These are phyloP conservation scores for Halocynthia roretzi DNA, from an alignment of 23 tunicate species.

Conservation along the genomic window DNA sequence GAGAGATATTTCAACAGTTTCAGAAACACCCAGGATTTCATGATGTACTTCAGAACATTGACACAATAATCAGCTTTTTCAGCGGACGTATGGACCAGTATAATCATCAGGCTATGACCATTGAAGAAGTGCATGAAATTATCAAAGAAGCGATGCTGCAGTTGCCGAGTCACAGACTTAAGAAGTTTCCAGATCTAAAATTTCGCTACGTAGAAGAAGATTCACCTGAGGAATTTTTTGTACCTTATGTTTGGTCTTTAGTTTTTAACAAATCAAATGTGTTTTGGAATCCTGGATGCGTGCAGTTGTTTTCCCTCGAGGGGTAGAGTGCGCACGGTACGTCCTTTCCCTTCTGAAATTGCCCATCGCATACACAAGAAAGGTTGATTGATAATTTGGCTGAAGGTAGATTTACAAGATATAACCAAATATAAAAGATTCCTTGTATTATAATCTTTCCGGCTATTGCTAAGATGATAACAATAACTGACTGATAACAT, in stretches of 20 bases:
- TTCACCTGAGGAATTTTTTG: slow-evolving; percentile 88
- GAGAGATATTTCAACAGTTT: slow-evolving; percentile 44
- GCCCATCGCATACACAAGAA: too few species aligned
- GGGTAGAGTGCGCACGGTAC: neutral
- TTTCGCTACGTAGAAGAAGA: slow-evolving; percentile 93
- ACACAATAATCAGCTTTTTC: slow-evolving; percentile 67
- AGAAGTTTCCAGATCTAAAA: slow-evolving; percentile 77
- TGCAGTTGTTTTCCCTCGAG: slow-evolving; percentile 70
- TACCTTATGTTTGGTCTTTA: slow-evolving; percentile 95
- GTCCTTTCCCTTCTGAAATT: too few species aligned
- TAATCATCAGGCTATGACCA: slow-evolving; percentile 39
- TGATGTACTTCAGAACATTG: slow-evolving; percentile 85
- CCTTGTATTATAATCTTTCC: too few species aligned
- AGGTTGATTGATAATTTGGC: too few species aligned
- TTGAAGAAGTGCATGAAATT: slow-evolving; percentile 52
- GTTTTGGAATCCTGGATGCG: slow-evolving; percentile 89
- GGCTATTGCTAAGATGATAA: too few species aligned
- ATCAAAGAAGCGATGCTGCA: slow-evolving; percentile 71
- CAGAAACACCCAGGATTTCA: slow-evolving; percentile 39
- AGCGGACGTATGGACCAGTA: slow-evolving; percentile 31
- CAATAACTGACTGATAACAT: too few species aligned
- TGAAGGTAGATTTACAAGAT: too few species aligned
- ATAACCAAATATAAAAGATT: too few species aligned
- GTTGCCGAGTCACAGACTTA: slow-evolving; percentile 66
- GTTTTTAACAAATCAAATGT: slow-evolving; percentile 73